phyloP scores from a whole-genome alignment of 2,888 invertebrate genomes.

The Clitarchus hookeri region DNA sequence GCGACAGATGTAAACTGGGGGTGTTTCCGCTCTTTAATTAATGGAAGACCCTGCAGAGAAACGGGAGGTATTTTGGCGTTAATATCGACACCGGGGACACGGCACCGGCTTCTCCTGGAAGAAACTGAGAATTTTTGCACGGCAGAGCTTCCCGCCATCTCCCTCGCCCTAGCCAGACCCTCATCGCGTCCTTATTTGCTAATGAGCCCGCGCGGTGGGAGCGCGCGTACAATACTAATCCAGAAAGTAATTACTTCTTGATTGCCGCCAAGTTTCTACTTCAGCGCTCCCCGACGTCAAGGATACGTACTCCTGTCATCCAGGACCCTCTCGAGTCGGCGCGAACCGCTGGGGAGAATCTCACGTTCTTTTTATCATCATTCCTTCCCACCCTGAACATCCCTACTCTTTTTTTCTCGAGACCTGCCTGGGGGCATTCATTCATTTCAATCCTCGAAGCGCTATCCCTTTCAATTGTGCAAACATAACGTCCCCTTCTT shows the following conservation, averaged over 20 bases:
- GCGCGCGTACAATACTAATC: neutral
- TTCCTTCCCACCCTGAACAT: neutral
- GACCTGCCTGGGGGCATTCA: neutral
- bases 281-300: neutral
- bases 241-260: neutral
- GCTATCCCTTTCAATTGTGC: constrained; percentile 5
- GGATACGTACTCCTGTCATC: neutral
- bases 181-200: neutral
- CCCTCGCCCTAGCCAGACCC: neutral
- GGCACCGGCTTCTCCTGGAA: neutral
- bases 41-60: neutral
- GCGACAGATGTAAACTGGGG: too few species aligned
- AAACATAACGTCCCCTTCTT: neutral
- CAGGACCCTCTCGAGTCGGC: neutral
- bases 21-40: too few species aligned
- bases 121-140: neutral
- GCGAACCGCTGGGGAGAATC: neutral
- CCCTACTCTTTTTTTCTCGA: neutral
- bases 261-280: neutral
- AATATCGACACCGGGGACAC: neutral
- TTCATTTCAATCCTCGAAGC: neutral
- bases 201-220: neutral
- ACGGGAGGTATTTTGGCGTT: neutral
- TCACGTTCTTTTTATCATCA: neutral
- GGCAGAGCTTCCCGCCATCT: neutral